Conservation (phyloP, 2,888 invertebrate species). For the Crocallis elinguaria region DNA sequence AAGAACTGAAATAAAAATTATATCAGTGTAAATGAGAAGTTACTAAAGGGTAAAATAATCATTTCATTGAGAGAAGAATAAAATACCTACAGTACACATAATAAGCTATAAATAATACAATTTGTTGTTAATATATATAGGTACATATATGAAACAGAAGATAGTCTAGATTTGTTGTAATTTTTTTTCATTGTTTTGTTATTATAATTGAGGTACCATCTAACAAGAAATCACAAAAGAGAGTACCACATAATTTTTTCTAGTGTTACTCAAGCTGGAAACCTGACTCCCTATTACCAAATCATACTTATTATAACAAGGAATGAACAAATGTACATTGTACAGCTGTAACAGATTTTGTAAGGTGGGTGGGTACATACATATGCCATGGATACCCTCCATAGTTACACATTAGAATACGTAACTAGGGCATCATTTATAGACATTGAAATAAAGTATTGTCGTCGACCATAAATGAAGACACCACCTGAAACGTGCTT, state of each 20-base stretch:
- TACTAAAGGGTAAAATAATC: too few relatives aligned
- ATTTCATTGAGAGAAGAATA: too few relatives aligned
- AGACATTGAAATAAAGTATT: constrained; percentile 46
- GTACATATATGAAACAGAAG: too few relatives aligned
- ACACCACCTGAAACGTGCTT: constrained; percentile 70
- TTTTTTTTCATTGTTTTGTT: too few relatives aligned
- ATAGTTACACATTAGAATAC: constrained; percentile 23
- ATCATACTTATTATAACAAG: constrained; percentile 2
- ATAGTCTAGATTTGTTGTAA: too few relatives aligned
- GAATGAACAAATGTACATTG: background rate
- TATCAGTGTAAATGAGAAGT: too few relatives aligned
- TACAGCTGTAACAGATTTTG: background rate
- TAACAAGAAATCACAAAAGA: background rate
- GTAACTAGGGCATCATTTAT: constrained; percentile 32
- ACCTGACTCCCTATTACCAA: constrained; percentile 18
- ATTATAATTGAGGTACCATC: background rate
- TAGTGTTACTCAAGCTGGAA: constrained; percentile 16
- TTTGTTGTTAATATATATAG: too few relatives aligned
- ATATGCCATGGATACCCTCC: constrained; percentile 7
- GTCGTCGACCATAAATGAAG: constrained; percentile 70
- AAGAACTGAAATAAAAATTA: too few relatives aligned
- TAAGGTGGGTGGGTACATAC: background rate
- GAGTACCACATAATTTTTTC: background rate
- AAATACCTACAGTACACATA: too few relatives aligned
- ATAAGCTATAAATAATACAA: too few relatives aligned